phyloP scores from a whole-genome alignment of 2,113 vertebrate species.

The Dicaeum eximium region DNA sequence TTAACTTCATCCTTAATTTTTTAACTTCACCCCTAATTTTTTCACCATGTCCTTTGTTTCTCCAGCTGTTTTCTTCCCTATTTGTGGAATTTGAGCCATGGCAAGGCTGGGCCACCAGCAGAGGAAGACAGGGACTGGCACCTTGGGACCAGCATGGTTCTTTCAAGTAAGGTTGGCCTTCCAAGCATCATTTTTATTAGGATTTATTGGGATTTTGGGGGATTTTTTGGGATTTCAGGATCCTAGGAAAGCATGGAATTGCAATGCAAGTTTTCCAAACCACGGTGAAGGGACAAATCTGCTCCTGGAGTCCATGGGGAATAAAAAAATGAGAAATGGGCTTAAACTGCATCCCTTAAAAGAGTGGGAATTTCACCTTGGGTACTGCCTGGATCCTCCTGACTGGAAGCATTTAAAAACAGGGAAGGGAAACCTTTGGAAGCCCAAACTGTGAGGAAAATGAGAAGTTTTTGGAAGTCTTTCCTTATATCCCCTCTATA shows the following conservation, averaged over 20 bases:
- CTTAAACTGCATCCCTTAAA: not conserved
- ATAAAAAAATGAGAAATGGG: not conserved
- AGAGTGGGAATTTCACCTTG: not conserved
- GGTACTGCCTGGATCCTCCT: not conserved
- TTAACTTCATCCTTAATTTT: too few relatives aligned
- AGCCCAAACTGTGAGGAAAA: not conserved
- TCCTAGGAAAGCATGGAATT: not conserved
- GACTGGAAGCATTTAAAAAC: not conserved
- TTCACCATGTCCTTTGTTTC: not conserved
- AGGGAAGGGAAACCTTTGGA: not conserved
- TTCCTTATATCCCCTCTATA: not conserved
- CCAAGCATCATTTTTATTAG: not conserved
- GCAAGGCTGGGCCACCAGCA: not conserved
- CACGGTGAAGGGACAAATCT: accelerated
- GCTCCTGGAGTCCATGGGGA: not conserved
- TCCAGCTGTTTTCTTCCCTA: not conserved
- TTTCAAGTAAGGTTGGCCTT: not conserved
- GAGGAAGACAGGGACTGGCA: not conserved
- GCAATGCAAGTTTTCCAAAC: not conserved
- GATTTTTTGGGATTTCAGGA: not conserved
- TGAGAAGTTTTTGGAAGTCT: not conserved
- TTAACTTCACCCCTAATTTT: not conserved
- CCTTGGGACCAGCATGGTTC: not conserved
- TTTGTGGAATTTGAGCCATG: not conserved
- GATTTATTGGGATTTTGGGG: not conserved